Evolutionary conservation across 2,113 vertebrate species (phyloP), one percentile per base, ranked within the genome.

Genomic region (Pholis gunnellus): DNA sequence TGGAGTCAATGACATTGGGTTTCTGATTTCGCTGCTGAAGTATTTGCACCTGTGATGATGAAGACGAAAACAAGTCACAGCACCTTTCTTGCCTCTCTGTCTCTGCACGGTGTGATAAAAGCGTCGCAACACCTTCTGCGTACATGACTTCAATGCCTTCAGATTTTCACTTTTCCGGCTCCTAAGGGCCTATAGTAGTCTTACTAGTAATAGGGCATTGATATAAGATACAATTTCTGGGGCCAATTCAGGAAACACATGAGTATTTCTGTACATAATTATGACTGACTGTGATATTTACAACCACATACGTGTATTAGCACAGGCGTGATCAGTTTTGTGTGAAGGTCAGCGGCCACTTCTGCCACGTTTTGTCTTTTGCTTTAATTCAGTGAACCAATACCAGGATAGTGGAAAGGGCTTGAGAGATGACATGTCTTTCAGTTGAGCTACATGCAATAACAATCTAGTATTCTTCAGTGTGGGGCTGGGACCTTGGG

Each of bases 21-120:
- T 69, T 67, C 84, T 86, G 75, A 83, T 82, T 88, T 75, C 88
- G 78, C 91, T 93, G 92, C 92, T 92, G 90, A 91, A 87, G 82
- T 82, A 72, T 91, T 89, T 80, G 73, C 82, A 85, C 83, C 93
- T 74, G 44, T 89, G 75, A 69, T 38, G 90, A 91, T 71, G 64
- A 59, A 73, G 75, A 81, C 66, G 52, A 67, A 85, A 78, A 83
- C 48, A 85, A 77, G 76, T 83, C 71, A 77, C 52, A 60, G 68
- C 72, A 72, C 60, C 61, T 42, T 59, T 59, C 36, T 54, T 46
- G 44, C 46, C 46, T 5, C 11, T 57, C 25, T n/a, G 56, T 71
- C 52, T 71, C 29, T 46, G 73, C 57, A 56, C 54, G 20, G 36
- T 59, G 68, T 68, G 27, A 68, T 50, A 40, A 74, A 63, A 50